Conservation (phyloP, 2,888 invertebrate genomes). For the Harpagoxenus sublaevis region DNA sequence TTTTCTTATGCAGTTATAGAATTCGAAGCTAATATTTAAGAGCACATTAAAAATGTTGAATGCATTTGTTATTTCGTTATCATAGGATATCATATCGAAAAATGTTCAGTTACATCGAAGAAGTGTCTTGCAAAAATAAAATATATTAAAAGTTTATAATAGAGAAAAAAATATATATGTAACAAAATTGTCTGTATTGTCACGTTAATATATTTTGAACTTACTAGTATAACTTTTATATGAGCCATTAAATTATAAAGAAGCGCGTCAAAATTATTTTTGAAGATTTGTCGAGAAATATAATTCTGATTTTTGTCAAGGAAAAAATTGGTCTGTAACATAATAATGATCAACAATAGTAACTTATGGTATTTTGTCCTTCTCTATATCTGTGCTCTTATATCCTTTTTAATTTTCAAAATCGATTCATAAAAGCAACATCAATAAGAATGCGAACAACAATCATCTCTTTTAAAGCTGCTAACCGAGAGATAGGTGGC, state of each 20-base stretch:
- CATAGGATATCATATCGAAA: neutral
- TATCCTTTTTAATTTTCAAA: neutral
- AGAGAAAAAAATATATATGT: neutral
- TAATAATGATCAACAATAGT: neutral
- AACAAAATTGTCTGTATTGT: neutral
- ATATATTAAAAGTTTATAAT: neutral
- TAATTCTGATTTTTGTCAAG: neutral
- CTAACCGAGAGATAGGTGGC: conserved; percentile 64
- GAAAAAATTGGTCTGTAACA: neutral
- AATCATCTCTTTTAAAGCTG: conserved; percentile 27
- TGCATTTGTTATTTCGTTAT: neutral
- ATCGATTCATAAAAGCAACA: neutral
- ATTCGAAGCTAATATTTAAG: conserved; percentile 11
- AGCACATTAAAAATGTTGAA: conserved; percentile 7
- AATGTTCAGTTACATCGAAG: neutral
- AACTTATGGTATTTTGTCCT: neutral
- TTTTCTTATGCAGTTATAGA: neutral
- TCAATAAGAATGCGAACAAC: conserved; percentile 15
- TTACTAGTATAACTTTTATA: neutral
- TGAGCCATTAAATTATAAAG: neutral
- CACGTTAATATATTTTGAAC: neutral
- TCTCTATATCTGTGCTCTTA: neutral
- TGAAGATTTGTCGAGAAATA: neutral
- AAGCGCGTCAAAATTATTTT: neutral
- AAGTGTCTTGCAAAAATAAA: neutral